Evolutionary conservation across 2,888 invertebrate species (phyloP).

Genomic region (Caenorhabditis sinica): DNA sequence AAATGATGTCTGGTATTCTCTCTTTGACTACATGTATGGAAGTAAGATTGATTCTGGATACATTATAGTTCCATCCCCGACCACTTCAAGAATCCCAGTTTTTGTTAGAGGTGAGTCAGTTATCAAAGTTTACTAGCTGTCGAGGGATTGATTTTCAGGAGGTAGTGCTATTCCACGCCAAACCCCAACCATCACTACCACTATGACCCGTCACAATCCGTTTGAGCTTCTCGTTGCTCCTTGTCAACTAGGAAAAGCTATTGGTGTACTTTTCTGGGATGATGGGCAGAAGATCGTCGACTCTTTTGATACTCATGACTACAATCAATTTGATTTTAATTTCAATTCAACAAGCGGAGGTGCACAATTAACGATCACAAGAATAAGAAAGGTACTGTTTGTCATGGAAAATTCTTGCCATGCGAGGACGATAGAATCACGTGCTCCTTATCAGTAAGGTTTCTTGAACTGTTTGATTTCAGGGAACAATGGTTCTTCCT

Average conservation of each 20-base stretch:
- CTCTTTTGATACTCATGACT: conserved; percentile 50
- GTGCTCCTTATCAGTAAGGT: neutral
- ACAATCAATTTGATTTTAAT: conserved; percentile 51
- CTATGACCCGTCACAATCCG: conserved; percentile 86
- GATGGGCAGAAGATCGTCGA: conserved; percentile 78
- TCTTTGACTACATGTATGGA: conserved; percentile 74
- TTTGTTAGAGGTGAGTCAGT: conserved; percentile 73
- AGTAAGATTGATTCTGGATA: conserved; percentile 57
- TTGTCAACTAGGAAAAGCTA: conserved; percentile 48
- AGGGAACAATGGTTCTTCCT: conserved; percentile 50
- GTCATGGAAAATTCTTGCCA: conserved; percentile 3
- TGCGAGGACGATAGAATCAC: neutral
- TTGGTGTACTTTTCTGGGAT: conserved; percentile 79
- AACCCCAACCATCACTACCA: conserved; percentile 76
- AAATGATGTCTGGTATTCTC: conserved; percentile 83
- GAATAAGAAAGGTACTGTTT: conserved; percentile 29
- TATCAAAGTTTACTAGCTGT: too few relatives aligned
- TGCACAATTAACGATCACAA: conserved; percentile 28
- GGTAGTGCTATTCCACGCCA: conserved; percentile 87
- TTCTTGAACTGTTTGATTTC: conserved; percentile 7
- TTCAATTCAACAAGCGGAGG: conserved; percentile 37
- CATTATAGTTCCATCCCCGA: conserved; percentile 73
- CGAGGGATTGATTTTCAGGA: too few relatives aligned
- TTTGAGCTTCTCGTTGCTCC: conserved; percentile 87
- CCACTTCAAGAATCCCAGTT: conserved; percentile 74